A percentile compares a stretch with the other conserved stretches of the same genome.
phyloP scores from a whole-genome alignment of 1,140 invertebrate species.

The Drosophila tropicalis region DNA sequence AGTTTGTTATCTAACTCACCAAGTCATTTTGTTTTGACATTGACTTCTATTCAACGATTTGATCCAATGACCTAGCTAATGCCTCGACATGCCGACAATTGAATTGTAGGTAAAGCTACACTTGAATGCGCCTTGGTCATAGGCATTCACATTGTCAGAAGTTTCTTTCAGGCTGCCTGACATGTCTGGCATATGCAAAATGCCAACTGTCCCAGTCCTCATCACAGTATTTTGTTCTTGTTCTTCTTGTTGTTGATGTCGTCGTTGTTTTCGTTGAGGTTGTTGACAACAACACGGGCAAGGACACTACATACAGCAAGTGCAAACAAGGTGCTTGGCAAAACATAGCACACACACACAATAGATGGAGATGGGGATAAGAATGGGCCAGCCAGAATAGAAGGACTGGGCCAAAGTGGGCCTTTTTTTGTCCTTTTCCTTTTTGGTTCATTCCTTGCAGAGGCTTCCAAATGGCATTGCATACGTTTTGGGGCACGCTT shows the following conservation, averaged over 20 bases:
- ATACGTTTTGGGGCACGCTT: constrained; percentile 35
- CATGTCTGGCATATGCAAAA: constrained; percentile 73
- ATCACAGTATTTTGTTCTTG: constrained; percentile 19
- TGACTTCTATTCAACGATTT: constrained; percentile 17
- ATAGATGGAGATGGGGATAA: constrained; percentile 15
- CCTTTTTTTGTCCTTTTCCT: constrained; percentile 8
- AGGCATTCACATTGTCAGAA: constrained; percentile 33
- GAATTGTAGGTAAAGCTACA: constrained; percentile 14
- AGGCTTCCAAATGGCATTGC: constrained; percentile 57
- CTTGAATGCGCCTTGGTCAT: background rate
- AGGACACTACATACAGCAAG: constrained; percentile 56
- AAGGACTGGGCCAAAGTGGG: constrained; percentile 31
- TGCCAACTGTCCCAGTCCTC: constrained; percentile 48
- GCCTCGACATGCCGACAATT: constrained; percentile 28
- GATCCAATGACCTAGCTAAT: constrained; percentile 46
- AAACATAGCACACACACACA: constrained; percentile 44
- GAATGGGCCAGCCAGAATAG: constrained; percentile 12
- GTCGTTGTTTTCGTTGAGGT: constrained; percentile 17
- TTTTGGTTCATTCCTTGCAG: constrained; percentile 41
- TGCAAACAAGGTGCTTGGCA: constrained; percentile 68
- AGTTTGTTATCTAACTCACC: too few species aligned
- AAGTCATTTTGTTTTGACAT: background rate
- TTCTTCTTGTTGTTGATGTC: background rate
- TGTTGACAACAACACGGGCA: constrained; percentile 65
- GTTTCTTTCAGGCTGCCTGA: constrained; percentile 35